These are phyloP conservation scores for Dinomys branickii DNA, from an alignment of 2,113 vertebrate species.

Conservation along the genomic window DNA sequence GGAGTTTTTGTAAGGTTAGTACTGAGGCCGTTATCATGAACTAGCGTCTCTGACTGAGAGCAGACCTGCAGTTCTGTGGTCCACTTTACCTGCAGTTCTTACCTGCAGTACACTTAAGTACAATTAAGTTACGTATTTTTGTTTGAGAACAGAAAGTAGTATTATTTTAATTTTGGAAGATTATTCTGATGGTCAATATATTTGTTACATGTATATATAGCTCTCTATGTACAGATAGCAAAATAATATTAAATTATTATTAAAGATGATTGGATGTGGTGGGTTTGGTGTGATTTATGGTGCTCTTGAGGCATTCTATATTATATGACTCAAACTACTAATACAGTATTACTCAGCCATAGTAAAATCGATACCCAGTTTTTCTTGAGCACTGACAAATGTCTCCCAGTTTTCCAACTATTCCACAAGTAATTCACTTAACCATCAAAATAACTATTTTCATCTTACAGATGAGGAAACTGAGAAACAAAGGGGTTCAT, in stretches of 20 bases:
- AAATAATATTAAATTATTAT: slow-evolving; percentile 16
- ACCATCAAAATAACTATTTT: background rate
- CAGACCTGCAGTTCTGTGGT: background rate
- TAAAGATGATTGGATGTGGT: background rate
- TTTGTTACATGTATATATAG: background rate
- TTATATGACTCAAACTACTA: background rate
- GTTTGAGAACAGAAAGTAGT: background rate
- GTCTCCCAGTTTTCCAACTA: background rate
- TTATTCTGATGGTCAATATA: background rate
- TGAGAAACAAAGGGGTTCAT: background rate
- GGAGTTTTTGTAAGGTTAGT: background rate
- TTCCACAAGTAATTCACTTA: background rate
- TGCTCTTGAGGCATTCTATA: background rate
- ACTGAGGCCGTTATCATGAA: background rate
- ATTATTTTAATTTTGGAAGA: slow-evolving; percentile 15
- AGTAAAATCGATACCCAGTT: background rate
- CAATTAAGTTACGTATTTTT: background rate
- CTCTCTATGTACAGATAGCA: background rate
- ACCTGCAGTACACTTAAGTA: background rate
- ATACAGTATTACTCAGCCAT: background rate
- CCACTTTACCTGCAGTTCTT: background rate
- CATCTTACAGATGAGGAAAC: background rate
- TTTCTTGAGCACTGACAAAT: background rate
- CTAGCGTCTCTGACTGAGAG: background rate
- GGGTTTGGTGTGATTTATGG: background rate